These are phyloP conservation scores for Leucopternis melanops DNA, from an alignment of 2,113 vertebrate genomes.

Conservation along the genomic window DNA sequence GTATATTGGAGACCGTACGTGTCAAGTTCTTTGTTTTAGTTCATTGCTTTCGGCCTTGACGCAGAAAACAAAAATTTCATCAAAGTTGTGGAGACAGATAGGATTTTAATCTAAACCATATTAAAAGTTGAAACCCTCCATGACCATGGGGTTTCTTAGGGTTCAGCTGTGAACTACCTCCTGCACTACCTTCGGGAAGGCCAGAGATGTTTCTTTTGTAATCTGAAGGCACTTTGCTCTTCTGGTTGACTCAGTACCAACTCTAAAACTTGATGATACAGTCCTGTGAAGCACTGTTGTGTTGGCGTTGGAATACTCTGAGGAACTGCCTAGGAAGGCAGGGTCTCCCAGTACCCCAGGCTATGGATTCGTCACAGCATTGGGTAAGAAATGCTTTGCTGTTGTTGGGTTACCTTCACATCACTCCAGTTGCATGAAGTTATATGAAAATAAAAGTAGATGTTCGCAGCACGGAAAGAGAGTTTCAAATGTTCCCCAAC, in stretches of 20 bases:
- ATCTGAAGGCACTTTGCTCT: not conserved
- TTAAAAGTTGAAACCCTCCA: not conserved
- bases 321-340: not conserved
- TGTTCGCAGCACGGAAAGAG: not conserved
- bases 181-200: not conserved
- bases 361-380: fast-evolving
- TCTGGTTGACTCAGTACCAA: not conserved
- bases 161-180: not conserved
- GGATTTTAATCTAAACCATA: slow-evolving; percentile 24
- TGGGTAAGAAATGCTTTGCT: not conserved
- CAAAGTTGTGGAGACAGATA: not conserved
- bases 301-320: not conserved
- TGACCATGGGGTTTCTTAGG: not conserved
- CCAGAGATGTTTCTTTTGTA: not conserved
- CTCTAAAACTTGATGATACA: not conserved
- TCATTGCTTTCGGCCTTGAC: not conserved
- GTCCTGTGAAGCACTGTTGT: not conserved
- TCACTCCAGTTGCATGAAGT: not conserved
- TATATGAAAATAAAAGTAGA: not conserved
- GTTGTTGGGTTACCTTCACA: not conserved
- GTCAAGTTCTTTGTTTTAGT: slow-evolving; percentile 22
- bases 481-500: not conserved
- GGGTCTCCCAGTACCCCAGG: not conserved
- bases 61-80: not conserved
- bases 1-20: not conserved